phyloP scores from a whole-genome alignment of 2,113 vertebrate genomes.

The Xenopus tropicalis region DNA sequence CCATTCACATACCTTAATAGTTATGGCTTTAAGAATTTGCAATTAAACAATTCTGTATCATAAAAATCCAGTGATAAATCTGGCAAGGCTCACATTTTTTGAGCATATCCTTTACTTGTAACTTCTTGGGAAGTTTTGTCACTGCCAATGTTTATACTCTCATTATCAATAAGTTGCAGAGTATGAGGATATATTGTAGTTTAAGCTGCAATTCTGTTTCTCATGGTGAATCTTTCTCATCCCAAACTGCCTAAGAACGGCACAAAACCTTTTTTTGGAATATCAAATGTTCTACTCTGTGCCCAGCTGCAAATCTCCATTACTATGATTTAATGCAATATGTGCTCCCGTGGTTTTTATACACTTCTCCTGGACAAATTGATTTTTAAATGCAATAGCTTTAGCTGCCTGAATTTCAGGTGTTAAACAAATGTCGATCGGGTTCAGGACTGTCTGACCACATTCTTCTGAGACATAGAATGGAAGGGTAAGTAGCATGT shows the following conservation, averaged over 20 bases:
- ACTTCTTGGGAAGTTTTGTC: too few relatives aligned
- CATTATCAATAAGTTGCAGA: too few relatives aligned
- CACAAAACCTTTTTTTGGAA: not conserved
- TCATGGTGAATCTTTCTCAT: too few relatives aligned
- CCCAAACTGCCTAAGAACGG: not conserved
- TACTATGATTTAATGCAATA: not conserved
- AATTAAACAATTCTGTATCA: too few relatives aligned
- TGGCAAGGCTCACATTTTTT: too few relatives aligned
- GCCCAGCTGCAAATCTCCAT: slow-evolving; percentile 1
- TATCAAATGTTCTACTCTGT: not conserved
- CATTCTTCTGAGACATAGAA: slow-evolving; percentile 24
- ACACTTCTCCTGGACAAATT: slow-evolving; percentile 9
- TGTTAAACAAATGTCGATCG: slow-evolving; percentile 35
- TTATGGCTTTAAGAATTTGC: too few relatives aligned
- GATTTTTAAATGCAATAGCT: slow-evolving; percentile 34
- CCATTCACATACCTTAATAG: too few relatives aligned
- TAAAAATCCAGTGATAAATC: too few relatives aligned
- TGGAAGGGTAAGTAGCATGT: slow-evolving; percentile 16
- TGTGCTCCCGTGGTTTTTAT: slow-evolving; percentile 8
- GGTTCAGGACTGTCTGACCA: slow-evolving; percentile 29
- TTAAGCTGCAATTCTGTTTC: not conserved
- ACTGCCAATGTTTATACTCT: too few relatives aligned
- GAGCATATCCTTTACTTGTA: too few relatives aligned
- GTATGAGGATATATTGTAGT: too few relatives aligned
- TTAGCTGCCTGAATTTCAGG: slow-evolving; percentile 32